Percentiles rank a stretch among this genome's conserved stretches.
These are phyloP conservation scores for Nanorana parkeri DNA, from an alignment of 2,113 vertebrate species.

Conservation along the genomic window DNA sequence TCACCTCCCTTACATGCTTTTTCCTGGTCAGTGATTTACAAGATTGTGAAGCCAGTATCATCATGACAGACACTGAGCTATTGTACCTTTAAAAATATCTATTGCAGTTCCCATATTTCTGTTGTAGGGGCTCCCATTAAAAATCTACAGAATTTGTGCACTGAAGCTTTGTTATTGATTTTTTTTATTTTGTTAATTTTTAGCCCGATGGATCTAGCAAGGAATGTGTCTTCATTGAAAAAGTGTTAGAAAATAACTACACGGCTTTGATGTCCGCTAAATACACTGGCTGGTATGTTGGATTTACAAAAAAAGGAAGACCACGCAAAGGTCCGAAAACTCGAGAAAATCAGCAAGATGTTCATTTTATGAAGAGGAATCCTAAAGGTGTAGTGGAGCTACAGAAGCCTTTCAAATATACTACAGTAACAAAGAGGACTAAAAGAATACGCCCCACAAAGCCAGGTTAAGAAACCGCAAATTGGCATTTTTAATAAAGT, in stretches of 20 bases:
- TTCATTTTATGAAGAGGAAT: slow-evolving; percentile 89
- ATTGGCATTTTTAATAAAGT: not conserved
- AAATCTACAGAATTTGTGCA: no score
- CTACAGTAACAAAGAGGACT: slow-evolving; percentile 85
- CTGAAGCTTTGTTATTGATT: not conserved
- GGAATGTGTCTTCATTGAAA: slow-evolving; percentile 88
- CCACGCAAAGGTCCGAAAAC: slow-evolving; percentile 85
- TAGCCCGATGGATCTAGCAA: slow-evolving; percentile 81
- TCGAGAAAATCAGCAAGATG: slow-evolving; percentile 85
- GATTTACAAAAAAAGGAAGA: slow-evolving; percentile 87
- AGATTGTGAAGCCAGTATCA: no score
- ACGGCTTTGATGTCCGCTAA: slow-evolving; percentile 87
- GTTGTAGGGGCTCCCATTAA: no score
- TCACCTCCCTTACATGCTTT: no score
- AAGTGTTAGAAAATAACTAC: slow-evolving; percentile 88
- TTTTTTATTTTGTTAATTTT: slow-evolving; percentile 45
- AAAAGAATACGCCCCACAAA: slow-evolving; percentile 80
- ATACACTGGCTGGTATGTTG: slow-evolving; percentile 84
- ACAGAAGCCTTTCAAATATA: slow-evolving; percentile 86
- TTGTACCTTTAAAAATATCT: no score
- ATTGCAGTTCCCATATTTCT: no score
- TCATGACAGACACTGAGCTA: no score
- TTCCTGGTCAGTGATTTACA: no score
- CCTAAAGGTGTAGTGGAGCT: slow-evolving; percentile 82
- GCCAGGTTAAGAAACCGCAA: slow-evolving; percentile 70